Evolutionary conservation across 1,140 invertebrate genomes (phyloP), one percentile per base, ranked within the genome.

Genomic region (Papilio xuthus): DNA sequence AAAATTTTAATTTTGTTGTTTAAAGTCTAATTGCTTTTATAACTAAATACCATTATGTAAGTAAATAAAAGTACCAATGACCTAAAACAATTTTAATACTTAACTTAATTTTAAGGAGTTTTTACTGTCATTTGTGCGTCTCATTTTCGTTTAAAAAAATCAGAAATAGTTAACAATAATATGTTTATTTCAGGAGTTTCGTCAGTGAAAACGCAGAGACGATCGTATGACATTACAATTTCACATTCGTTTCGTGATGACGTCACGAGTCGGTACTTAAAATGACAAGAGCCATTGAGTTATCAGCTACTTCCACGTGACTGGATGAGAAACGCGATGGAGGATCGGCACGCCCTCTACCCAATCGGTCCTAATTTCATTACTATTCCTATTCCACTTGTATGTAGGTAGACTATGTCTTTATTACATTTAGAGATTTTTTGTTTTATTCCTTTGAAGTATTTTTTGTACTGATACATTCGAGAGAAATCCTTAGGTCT

Each of bases 241-340:
- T 26, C 23, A 60, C 23, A 60, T 60, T 60, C 20, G 53, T 60
- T 23, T 13, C 18, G 50, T 20, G 53, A 56, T 56, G 53, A 60
- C 20, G 53, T 60, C 53, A 60, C 47, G 47, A 50, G 7, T 7
- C 47, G 47, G 0, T 50, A 50, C 47, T 50, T 50, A 50, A 50
- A 63, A 28, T 60, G 23, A 63, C 60, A 63, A 63, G 60, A 63
- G 60, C 23, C 23, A 26, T 63, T 63, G 23, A 63, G 23, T 28
- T 63, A 63, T 63, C 60, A 63, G 60, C 60, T 63, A 63, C 60
- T 63, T 63, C 60, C 60, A 63, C 60, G 60, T 63, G 60, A 63
- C 20, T 63, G 60, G 60, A 63, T 63, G 60, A 63, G 23, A 63
- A 63, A 63, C 60, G 60, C 10, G 10, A 2, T 23, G 60, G 23